These are phyloP conservation scores for Coranthus polyacanthus DNA, from an alignment of 2,797 vertebrate genomes.

Conservation along the genomic window DNA sequence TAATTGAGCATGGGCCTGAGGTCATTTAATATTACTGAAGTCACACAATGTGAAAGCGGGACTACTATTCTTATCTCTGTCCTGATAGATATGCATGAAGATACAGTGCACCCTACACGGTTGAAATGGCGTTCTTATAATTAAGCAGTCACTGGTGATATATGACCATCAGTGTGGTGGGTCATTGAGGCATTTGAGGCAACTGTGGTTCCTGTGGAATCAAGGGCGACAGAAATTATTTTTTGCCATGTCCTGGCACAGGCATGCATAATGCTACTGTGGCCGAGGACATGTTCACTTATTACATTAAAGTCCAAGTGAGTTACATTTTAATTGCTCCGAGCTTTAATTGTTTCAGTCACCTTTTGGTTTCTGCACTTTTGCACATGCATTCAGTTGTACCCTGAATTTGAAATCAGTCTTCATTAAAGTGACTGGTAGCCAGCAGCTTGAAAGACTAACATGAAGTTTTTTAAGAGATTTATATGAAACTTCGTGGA, in stretches of 20 bases:
- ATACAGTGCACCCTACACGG: conserved; percentile 61
- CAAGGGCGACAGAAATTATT: conserved; percentile 64
- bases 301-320: conserved; percentile 61
- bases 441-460: conserved; percentile 26
- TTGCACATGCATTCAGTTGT: conserved; percentile 45
- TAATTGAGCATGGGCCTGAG: conserved; percentile 32
- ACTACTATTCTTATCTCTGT: conserved; percentile 64
- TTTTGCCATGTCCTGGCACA: conserved; percentile 34
- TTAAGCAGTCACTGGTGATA: conserved; percentile 80
- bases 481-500: background rate
- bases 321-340: conserved; percentile 65
- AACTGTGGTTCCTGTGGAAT: conserved; percentile 51
- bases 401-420: conserved; percentile 47
- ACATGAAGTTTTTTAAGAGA: conserved; percentile 26
- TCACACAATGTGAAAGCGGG: conserved; percentile 41
- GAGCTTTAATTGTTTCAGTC: conserved; percentile 69
- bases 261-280: conserved; percentile 15
- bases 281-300: conserved; percentile 57
- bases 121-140: conserved; percentile 72
- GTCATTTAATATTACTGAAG: conserved; percentile 55
- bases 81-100: conserved; percentile 67
- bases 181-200: conserved; percentile 57
- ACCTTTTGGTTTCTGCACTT: conserved; percentile 58
- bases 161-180: conserved; percentile 66
- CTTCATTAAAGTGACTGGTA: conserved; percentile 56